Conservation (phyloP, 2,797 vertebrate species). For the Eospalax fontanierii region DNA sequence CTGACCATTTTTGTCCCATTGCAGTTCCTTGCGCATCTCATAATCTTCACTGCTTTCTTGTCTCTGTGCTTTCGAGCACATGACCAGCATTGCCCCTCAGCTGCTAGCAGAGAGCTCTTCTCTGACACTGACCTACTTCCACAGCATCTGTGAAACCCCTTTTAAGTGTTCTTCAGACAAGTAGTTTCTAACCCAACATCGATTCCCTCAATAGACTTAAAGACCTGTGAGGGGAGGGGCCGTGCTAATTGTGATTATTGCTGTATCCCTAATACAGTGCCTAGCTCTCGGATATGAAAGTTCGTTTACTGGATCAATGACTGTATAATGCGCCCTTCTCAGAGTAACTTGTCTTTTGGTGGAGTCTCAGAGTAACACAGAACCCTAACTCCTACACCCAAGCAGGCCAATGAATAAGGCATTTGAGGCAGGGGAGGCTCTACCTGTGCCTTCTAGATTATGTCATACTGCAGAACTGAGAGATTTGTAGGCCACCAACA, state of each 20-base stretch:
- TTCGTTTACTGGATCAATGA: not conserved
- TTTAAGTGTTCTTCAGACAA: not conserved
- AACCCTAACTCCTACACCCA: not conserved
- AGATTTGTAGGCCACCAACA: not conserved
- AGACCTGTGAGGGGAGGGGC: not conserved
- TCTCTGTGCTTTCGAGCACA: conserved; percentile 4
- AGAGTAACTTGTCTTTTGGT: conserved; percentile 16
- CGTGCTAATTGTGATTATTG: not conserved
- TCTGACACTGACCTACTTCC: not conserved
- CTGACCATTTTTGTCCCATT: not conserved
- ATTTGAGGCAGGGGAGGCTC: not conserved
- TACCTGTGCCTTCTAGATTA: not conserved
- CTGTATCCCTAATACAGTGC: not conserved
- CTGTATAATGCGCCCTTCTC: not conserved
- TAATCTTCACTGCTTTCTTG: not conserved
- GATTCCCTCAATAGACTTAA: not conserved
- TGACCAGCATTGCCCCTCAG: not conserved
- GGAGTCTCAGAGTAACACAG: not conserved
- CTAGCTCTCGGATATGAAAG: not conserved
- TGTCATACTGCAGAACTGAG: not conserved
- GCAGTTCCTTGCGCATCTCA: accelerated
- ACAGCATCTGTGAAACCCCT: not conserved
- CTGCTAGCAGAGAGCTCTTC: not conserved
- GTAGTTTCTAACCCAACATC: not conserved
- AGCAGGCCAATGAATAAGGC: not conserved